Evolutionary conservation across 2,113 vertebrate species (phyloP).

Genomic region (Cebus imitator): DNA sequence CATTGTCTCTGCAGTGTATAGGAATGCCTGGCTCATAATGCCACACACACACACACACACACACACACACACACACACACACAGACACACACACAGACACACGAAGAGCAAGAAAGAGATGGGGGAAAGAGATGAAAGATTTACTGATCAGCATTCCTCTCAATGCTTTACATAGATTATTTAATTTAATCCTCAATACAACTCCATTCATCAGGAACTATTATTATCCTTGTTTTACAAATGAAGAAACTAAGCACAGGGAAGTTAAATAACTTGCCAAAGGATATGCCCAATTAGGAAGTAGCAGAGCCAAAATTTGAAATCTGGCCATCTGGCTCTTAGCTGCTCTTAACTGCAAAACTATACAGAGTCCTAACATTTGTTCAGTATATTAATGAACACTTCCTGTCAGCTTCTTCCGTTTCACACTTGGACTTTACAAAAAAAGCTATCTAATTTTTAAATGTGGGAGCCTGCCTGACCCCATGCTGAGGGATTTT

Average conservation of each 20-base stretch:
- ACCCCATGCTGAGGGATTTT: not conserved
- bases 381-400: slow-evolving; percentile 37
- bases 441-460: not conserved
- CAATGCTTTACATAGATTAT: not conserved
- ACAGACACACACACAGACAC: not conserved
- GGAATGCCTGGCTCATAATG: not conserved
- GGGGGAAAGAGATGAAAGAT: not conserved
- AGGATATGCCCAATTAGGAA: slow-evolving; percentile 30
- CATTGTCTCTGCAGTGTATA: not conserved
- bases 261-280: slow-evolving; percentile 14
- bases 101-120: not conserved
- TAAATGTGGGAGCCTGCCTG: not conserved
- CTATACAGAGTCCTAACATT: not conserved
- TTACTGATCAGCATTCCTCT: not conserved
- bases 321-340: not conserved
- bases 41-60: not conserved
- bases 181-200: not conserved
- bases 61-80: not conserved
- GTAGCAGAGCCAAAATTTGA: not conserved
- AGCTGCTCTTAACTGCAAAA: slow-evolving; percentile 14
- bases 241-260: not conserved
- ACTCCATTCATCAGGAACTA: not conserved
- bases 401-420: not conserved
- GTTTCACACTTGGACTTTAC: not conserved
- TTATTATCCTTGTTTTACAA: slow-evolving; percentile 27